Base-by-base conservation (phyloP, 64 coral and sea anemone species). In the Porites australiensis region DNA sequence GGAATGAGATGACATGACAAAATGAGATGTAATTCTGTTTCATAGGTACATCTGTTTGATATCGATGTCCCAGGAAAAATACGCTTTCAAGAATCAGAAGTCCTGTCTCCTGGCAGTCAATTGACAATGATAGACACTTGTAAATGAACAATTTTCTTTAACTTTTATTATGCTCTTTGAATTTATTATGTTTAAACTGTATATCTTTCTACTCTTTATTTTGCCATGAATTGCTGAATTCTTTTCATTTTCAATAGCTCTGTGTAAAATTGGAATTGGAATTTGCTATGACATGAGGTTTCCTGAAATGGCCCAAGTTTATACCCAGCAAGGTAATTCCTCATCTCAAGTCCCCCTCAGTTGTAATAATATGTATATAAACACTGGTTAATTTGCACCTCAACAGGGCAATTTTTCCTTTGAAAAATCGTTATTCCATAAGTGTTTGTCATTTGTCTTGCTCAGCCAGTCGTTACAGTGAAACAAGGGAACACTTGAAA, bases 41-140 rank as follows among this genome's bases (percentile, higher is more conserved):
- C 61, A 8, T 18, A 98, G 98, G 87, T 99, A 73, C 98, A 99
- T 77, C 74, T 99, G 44, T 99, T 99, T 94, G 98, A 99, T 60
- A 96, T 99, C 59, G 98, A 99, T 87, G 88, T 99, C 86, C 98
- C 98, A 74, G 98, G 98, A 23, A 96, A 99, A 85, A 99, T 99
- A 46, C 91, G 49, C 60, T 91, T 99, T 88, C 91, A 93, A 48
- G 98, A 99, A 79, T 99, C 98, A 57, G 94, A 96, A 83, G 94
- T 99, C 47, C 82, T 99, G 0, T 78, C 72, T 13, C 66, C 94
- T 72, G 98, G 98, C 22, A 88, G 96, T 52, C 54, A 91, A 4
- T 81, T 99, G 21, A 96, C 94, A n/a, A 84, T 94, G 44, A 86
- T 99, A 72, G 82, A 99, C 15, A 98, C 94, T 47, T 78, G 96